A percentile compares a stretch with the other conserved stretches of the same genome.
phyloP scores from a whole-genome alignment of 2,797 vertebrate species.

The Rachycentron canadum region DNA sequence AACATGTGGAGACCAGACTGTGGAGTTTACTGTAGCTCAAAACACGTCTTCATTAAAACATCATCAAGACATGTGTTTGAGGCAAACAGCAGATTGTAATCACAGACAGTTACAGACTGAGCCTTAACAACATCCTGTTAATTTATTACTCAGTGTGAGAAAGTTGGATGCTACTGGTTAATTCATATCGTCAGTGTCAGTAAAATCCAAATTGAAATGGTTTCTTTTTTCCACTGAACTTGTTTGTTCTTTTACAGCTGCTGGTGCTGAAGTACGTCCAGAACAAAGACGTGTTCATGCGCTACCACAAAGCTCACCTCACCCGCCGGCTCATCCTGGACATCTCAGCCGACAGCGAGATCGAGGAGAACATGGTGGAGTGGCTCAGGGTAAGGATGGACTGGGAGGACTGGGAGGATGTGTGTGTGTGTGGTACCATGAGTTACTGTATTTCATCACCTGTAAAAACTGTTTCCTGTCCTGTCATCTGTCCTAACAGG shows the following conservation, averaged over 20 bases:
- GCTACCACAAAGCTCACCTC: constrained; percentile 98
- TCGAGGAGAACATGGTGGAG: constrained; percentile 99
- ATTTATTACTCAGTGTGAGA: no score
- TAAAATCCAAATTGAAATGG: background rate
- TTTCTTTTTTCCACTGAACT: background rate
- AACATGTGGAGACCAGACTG: background rate
- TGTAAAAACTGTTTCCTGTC: background rate
- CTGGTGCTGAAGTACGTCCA: constrained; percentile 98
- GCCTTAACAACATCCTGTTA: no score
- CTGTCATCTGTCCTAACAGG: constrained; percentile 81
- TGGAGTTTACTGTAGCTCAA: no score
- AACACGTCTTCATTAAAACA: background rate
- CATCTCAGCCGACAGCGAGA: constrained; percentile 99
- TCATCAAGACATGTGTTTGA: background rate
- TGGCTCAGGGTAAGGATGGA: constrained; percentile 94
- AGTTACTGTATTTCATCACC: background rate
- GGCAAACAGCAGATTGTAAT: background rate
- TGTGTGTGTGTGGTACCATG: background rate
- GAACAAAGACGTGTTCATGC: constrained; percentile 99
- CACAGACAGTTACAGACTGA: no score
- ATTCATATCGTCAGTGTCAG: no score
- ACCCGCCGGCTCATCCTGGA: constrained; percentile 97
- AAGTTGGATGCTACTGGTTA: no score
- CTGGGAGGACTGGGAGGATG: background rate
- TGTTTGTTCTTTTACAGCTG: constrained; percentile 82